Percentiles rank a stretch among this genome's conserved stretches.
Evolutionary conservation across 2,113 vertebrate species (phyloP).

Genomic region (Malaclemys terrapin): DNA sequence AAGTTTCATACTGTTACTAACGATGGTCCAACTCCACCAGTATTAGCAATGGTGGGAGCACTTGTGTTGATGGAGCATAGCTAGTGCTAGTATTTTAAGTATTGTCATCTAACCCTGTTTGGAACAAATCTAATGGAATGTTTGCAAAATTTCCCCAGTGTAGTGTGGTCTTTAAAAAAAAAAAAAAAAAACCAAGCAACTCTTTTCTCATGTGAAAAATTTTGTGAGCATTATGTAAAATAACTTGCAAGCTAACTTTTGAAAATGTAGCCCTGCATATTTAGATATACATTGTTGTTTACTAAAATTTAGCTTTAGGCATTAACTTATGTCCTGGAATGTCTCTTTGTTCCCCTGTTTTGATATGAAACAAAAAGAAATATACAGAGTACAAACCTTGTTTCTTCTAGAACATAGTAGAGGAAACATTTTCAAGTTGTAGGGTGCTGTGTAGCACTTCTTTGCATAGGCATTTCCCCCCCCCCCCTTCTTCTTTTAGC

Average conservation of each 20-base stretch:
- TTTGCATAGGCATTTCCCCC: background rate
- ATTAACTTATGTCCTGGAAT: background rate
- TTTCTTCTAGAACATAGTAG: background rate
- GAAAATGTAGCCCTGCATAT: background rate
- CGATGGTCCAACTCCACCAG: background rate
- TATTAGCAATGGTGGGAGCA: background rate
- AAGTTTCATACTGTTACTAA: background rate
- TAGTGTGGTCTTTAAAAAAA: background rate
- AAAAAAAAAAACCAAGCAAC: background rate
- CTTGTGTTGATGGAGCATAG: background rate
- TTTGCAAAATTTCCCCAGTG: background rate
- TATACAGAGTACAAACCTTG: background rate
- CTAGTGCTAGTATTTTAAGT: background rate
- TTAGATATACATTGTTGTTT: background rate
- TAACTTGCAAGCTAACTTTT: background rate
- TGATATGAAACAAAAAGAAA: background rate
- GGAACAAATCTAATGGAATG: background rate
- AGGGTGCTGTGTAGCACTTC: background rate
- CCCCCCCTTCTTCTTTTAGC: background rate
- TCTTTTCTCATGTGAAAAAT: background rate
- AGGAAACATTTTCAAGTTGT: background rate
- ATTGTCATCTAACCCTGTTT: background rate
- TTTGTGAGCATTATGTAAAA: background rate
- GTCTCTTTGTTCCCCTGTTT: background rate
- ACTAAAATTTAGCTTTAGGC: background rate